Percentiles rank a stretch among this genome's conserved stretches.
Conservation (phyloP, 2,888 invertebrate genomes). For the Zelleria hepariella region DNA sequence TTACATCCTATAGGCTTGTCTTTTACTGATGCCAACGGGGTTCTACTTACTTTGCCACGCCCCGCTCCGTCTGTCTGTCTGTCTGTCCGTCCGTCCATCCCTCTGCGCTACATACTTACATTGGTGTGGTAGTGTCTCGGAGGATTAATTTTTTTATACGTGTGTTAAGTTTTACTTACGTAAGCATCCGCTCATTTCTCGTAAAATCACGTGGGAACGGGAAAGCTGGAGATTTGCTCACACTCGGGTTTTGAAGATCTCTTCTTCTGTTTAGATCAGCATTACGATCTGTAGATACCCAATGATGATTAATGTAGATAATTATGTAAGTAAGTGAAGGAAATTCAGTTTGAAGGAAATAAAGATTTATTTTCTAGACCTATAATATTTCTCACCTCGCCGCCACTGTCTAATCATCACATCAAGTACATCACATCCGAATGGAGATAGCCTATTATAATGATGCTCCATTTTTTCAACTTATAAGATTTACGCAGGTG, state of each 20-base stretch:
- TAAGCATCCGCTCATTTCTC: neutral
- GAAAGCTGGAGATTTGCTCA: neutral
- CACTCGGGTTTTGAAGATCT: too few relatives aligned
- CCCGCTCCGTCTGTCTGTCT: too few relatives aligned
- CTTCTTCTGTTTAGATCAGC: neutral
- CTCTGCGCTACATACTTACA: too few relatives aligned
- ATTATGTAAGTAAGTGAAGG: too few relatives aligned
- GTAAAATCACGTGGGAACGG: neutral
- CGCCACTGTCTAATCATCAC: constrained; percentile 28
- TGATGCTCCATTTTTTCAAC: neutral
- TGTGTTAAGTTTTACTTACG: neutral
- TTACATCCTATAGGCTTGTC: too few relatives aligned
- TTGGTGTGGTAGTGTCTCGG: too few relatives aligned
- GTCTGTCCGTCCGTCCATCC: too few relatives aligned
- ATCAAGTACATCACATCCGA: constrained; percentile 43
- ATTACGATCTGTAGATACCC: neutral
- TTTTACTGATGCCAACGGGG: too few relatives aligned
- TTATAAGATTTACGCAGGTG: neutral
- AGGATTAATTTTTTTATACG: too few relatives aligned
- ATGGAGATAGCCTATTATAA: constrained; percentile 37
- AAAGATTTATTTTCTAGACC: too few relatives aligned
- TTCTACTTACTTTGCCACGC: too few relatives aligned
- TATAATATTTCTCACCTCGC: constrained; percentile 21
- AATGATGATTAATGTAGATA: neutral
- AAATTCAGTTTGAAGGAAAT: too few relatives aligned